Evolutionary conservation across 2,113 vertebrate genomes (phyloP).

Genomic region (Coreoperca whiteheadi): DNA sequence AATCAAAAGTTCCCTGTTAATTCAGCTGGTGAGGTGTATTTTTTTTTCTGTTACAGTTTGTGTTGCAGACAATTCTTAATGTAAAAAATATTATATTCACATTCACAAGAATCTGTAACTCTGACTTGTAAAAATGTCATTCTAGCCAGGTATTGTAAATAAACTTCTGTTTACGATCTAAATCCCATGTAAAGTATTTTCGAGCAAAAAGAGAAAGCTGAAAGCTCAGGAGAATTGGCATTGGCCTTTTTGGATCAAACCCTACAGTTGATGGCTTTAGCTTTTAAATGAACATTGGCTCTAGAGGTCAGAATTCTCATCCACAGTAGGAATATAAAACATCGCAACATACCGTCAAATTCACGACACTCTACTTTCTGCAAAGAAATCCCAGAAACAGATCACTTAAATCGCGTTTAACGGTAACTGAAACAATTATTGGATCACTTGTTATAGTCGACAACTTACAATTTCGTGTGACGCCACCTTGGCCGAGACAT

Average conservation of each 20-base stretch:
- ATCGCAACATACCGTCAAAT: background rate
- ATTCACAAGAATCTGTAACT: background rate
- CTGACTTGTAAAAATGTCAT: background rate
- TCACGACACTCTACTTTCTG: slow-evolving; percentile 26
- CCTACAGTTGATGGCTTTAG: background rate
- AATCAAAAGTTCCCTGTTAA: background rate
- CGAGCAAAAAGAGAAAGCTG: background rate
- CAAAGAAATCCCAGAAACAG: slow-evolving; percentile 11
- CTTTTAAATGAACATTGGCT: background rate
- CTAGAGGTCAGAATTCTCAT: background rate
- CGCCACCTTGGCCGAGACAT: background rate
- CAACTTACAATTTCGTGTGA: slow-evolving; percentile 63
- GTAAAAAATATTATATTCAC: background rate
- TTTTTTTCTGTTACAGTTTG: background rate
- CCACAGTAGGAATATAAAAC: background rate
- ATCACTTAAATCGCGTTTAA: background rate
- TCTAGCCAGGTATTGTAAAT: background rate
- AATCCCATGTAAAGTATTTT: too few species aligned
- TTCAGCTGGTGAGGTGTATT: background rate
- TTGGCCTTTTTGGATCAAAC: too few species aligned
- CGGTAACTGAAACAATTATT: background rate
- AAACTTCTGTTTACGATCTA: background rate
- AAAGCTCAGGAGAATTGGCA: too few species aligned
- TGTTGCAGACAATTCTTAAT: background rate
- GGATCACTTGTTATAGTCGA: background rate